These are phyloP conservation scores for Anthonomus grandis DNA, from an alignment of 1,140 invertebrate species.

Conservation along the genomic window DNA sequence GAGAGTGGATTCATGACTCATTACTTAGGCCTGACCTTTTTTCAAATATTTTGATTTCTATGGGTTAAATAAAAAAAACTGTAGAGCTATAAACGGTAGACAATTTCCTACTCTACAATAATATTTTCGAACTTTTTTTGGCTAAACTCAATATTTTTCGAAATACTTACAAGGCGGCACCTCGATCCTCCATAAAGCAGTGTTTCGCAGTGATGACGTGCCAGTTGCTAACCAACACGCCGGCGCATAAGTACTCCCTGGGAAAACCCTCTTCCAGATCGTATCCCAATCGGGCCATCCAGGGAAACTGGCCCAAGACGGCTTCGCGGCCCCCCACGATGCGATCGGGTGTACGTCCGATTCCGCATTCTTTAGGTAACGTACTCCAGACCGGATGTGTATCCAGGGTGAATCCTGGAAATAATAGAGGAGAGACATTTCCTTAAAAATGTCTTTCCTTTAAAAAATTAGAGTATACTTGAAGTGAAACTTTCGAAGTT, in stretches of 20 bases:
- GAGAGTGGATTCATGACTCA: no score
- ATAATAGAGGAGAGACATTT: no score
- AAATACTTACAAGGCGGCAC: constrained; percentile 39
- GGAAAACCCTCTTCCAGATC: constrained; percentile 31
- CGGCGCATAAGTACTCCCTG: constrained; percentile 57
- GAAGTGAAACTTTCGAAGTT: no score
- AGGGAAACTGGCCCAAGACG: constrained; percentile 62
- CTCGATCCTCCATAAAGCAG: constrained; percentile 54
- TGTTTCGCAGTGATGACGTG: constrained; percentile 68
- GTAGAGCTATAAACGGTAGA: no score
- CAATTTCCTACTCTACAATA: no score
- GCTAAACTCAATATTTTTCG: no score
- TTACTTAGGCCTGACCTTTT: no score
- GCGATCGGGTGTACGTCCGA: constrained; percentile 47
- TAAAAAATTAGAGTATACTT: no score
- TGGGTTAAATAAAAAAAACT: no score
- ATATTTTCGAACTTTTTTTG: no score
- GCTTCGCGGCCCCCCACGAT: constrained; percentile 63
- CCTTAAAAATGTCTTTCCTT: no score
- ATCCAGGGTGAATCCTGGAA: background rate
- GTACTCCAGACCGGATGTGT: constrained; percentile 9
- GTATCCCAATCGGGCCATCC: constrained; percentile 66
- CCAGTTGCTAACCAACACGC: constrained; percentile 57
- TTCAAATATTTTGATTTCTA: no score
- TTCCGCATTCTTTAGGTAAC: constrained; percentile 21